Evolutionary conservation across 1,140 invertebrate species (phyloP).

Genomic region (Epicauta chinensis): DNA sequence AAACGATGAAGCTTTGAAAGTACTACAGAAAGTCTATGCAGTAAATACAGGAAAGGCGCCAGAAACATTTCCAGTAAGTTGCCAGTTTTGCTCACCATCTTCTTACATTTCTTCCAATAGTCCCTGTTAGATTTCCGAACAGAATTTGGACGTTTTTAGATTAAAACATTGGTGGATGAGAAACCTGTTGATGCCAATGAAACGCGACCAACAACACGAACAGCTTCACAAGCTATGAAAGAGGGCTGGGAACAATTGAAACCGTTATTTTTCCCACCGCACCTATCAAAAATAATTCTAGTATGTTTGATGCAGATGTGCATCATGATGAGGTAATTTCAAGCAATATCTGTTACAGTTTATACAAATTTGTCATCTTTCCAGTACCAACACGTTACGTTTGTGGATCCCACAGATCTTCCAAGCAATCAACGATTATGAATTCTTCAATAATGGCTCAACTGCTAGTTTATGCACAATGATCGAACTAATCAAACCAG

Average conservation of each 20-base stretch:
- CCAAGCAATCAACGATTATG: slow-evolving; percentile 44
- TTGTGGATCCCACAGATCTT: slow-evolving; percentile 60
- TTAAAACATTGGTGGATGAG: slow-evolving; percentile 29
- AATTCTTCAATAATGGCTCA: slow-evolving; percentile 16
- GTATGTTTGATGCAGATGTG: slow-evolving; percentile 26
- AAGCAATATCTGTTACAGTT: too few relatives aligned
- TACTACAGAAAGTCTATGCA: slow-evolving; percentile 54
- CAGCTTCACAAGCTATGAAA: slow-evolving; percentile 20
- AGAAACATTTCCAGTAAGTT: slow-evolving; percentile 54
- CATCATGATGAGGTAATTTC: slow-evolving; percentile 26
- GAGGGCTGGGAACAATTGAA: slow-evolving; percentile 24
- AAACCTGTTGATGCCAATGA: not conserved
- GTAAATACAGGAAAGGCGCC: slow-evolving; percentile 55
- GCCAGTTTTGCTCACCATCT: too few relatives aligned
- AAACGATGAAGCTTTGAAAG: slow-evolving; percentile 57
- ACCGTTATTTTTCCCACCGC: slow-evolving; percentile 25
- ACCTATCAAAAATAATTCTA: slow-evolving; percentile 23
- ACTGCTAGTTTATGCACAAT: slow-evolving; percentile 27
- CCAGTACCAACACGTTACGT: slow-evolving; percentile 46
- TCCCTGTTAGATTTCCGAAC: too few relatives aligned
- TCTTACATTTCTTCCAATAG: too few relatives aligned
- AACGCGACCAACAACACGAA: not conserved
- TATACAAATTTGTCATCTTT: too few relatives aligned
- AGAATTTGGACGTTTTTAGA: slow-evolving; percentile 21
- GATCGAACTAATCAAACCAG: slow-evolving; percentile 23